Evolutionary conservation across 1,140 invertebrate species (phyloP), one percentile per base, ranked within the genome.

Genomic region (Drosophila erecta): DNA sequence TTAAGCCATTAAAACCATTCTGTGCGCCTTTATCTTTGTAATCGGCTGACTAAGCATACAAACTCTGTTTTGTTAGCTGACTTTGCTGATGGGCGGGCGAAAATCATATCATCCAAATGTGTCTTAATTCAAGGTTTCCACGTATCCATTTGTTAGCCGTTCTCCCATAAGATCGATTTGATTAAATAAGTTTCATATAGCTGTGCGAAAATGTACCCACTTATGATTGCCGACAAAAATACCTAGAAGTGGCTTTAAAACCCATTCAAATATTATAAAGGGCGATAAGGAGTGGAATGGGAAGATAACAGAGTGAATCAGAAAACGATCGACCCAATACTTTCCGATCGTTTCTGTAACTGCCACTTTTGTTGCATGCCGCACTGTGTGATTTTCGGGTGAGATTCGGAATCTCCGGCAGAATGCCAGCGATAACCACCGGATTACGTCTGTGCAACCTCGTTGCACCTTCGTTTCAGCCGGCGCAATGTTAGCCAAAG

Each of bases 201-300:
- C 5, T 27, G 7, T 30, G 20, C 47, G 66, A 6, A 47, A 62
- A 64, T 30, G 33, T 20, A 27, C 2, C 14, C 20, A 46, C 3
- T 24, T 49, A 24, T 20, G 51, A 64, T 61, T 43, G 20, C 62
- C 79, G 17, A 30, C 8, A 58, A 61, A 84, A 69, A 77, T 81
- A 61, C 80, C 51, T 43, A 33, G 62, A 84, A 84, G 46, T 24
- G 38, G 49, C 54, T 64, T 61, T 84, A 60, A 64, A 69, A 58
- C 58, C 33, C 56, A 75, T 84, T 72, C 58, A 70, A 30, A 79
- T 71, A 62, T 64, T 64, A 57, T 22, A 27, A 40, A 20, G 49
- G 44, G 54, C 38, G 51, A 59, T 41, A 59, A 38, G n/a, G 20
- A 4, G 41, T 24, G 38, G 30, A 44, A 30, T 15, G 5, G 43